Base-by-base conservation (phyloP, 2,888 invertebrate genomes). In the Hyles lineata region DNA sequence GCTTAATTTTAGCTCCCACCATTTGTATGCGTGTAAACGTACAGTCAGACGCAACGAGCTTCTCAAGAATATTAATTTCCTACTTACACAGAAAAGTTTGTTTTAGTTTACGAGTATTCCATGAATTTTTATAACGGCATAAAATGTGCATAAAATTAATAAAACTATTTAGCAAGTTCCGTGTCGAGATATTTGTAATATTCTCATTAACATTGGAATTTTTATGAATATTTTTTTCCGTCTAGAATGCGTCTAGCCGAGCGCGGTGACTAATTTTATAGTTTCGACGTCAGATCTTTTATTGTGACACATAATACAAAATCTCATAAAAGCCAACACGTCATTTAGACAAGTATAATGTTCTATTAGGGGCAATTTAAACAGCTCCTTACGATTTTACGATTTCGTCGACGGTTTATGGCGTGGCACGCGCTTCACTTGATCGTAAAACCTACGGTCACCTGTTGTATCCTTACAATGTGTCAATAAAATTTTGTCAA, bases 361-460 rank as follows among this genome's bases (percentile, higher is more conserved):
- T 88, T 88, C 88, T 89, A 89, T 89, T 89, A 89, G 88, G 84
- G 88, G 87, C 89, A 89, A 88, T 89, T 89, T 89, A 89, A 89
- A 87, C 85, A 86, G 85, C 87, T 88, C 86, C 88, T 89, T 89
- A 89, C 87, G 85, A 87, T 88, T 90, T 90, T 90, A 90, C 89
- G 91, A 89, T 88, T 91, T 90, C 81, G 84, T 87, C 89, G 90
- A 82, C 87, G 83, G 85, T 89, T 89, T 89, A 89, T 87, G 83
- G 85, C 83, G 77, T 80, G 86, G 84, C 91, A 90, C 90, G 89
- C 88, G 91, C 86, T 84, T 83, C 80, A 84, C 80, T 87, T 85
- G 90, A 82, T 90, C 91, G 90, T 93, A 93, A 90, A 92, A 91
- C 87, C 86, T 87, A 85, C 90, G 91, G 93, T 93, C 93, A 93